Evolutionary conservation across 2,797 vertebrate species (phyloP).

Genomic region (Tauraco hartlaubi): DNA sequence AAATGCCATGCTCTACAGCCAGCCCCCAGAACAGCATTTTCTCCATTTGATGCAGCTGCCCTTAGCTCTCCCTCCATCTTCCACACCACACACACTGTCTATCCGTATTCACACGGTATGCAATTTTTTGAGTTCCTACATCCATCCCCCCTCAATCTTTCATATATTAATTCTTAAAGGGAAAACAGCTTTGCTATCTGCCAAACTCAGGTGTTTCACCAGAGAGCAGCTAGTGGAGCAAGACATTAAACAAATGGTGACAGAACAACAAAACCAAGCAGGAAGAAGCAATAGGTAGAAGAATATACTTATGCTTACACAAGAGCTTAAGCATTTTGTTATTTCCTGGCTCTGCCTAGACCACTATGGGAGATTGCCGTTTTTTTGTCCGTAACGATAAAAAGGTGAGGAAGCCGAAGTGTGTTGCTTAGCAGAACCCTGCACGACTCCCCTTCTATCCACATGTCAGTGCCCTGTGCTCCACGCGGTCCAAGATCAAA

Average conservation of each 20-base stretch:
- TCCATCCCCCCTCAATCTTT: background rate
- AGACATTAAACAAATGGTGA: background rate
- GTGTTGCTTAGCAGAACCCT: background rate
- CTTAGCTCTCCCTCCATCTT: background rate
- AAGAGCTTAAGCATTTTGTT: background rate
- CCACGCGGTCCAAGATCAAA: background rate
- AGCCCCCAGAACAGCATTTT: background rate
- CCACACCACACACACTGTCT: background rate
- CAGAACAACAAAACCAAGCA: background rate
- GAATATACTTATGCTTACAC: background rate
- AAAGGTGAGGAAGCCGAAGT: background rate
- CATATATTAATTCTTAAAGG: background rate
- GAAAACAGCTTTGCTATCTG: background rate
- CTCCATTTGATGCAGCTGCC: background rate
- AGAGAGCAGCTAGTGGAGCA: background rate
- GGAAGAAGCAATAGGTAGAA: background rate
- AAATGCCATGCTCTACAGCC: background rate
- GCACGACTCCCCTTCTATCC: background rate
- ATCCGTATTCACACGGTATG: background rate
- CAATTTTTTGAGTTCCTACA: background rate
- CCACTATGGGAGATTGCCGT: background rate
- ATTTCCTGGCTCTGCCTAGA: background rate
- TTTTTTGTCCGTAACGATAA: background rate
- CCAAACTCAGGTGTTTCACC: background rate
- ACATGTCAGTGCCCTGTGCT: background rate